Conservation (phyloP, 1,140 invertebrate genomes). For the Drosophila pseudoobscura region DNA sequence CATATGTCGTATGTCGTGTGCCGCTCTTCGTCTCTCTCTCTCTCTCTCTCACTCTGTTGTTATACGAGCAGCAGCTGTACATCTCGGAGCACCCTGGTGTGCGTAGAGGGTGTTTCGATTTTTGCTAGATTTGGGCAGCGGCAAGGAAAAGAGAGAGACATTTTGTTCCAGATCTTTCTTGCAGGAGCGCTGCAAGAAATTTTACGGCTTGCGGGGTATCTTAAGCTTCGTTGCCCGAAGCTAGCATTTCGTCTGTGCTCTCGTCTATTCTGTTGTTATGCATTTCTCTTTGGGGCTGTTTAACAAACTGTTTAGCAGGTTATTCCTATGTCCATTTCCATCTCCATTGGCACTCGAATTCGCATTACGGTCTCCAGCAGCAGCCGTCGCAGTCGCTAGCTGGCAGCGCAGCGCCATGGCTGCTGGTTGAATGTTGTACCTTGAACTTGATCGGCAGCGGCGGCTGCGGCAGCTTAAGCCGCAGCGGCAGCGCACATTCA, state of each 20-base stretch:
- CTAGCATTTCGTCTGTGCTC: constrained; percentile 12
- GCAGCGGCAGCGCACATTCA: constrained; percentile 54
- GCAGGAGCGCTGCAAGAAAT: no score
- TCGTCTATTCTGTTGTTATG: constrained; percentile 40
- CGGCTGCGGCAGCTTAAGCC: not conserved
- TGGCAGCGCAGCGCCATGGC: not conserved
- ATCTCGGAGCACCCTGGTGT: not conserved
- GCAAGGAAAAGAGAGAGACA: no score
- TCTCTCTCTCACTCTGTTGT: no score
- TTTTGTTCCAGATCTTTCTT: no score
- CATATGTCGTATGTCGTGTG: no score
- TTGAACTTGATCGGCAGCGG: constrained; percentile 69
- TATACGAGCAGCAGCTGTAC: no score
- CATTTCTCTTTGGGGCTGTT: constrained; percentile 69
- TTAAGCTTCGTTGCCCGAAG: not conserved
- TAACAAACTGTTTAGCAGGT: constrained; percentile 50
- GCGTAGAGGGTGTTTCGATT: no score
- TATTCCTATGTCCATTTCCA: not conserved
- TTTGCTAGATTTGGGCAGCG: no score
- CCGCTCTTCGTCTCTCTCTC: no score
- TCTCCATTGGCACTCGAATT: constrained; percentile 20
- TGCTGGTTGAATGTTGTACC: constrained; percentile 44
- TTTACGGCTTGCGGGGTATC: no score
- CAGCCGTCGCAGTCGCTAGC: constrained; percentile 2
- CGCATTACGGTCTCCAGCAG: not conserved